Conservation (phyloP, 2,113 vertebrate genomes). For the Hippocampus comes region DNA sequence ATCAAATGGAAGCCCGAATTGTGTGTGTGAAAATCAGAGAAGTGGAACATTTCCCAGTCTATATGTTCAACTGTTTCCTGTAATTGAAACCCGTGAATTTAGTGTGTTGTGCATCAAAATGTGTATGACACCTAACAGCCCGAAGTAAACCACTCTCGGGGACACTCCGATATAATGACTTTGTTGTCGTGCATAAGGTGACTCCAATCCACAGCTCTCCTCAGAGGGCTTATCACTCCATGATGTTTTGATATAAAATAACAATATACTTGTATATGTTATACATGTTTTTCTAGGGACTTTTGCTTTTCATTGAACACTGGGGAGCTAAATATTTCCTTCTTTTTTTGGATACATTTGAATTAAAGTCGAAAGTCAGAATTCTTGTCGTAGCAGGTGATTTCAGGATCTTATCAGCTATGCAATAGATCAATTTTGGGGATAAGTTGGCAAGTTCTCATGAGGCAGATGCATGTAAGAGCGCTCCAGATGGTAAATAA, state of each 20-base stretch:
- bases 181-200: conserved; percentile 32
- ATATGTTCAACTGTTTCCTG: conserved; percentile 56
- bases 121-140: conserved; percentile 47
- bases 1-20: conserved; percentile 4
- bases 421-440: conserved; percentile 45
- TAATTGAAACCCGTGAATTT: conserved; percentile 57
- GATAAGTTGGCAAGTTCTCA: conserved; percentile 41
- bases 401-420: conserved; percentile 33
- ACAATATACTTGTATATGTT: neutral
- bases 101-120: conserved; percentile 39
- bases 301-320: neutral
- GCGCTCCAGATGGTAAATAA: conserved; percentile 64
- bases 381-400: neutral
- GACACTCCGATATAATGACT: conserved; percentile 45
- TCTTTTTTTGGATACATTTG: neutral
- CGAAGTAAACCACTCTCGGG: conserved; percentile 52
- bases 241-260: conserved; percentile 10
- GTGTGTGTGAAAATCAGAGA: conserved; percentile 11
- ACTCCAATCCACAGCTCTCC: conserved; percentile 48
- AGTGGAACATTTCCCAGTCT: conserved; percentile 19
- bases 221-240: conserved; percentile 26
- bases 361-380: neutral
- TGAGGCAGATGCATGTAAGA: conserved; percentile 49
- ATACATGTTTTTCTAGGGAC: neutral
- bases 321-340: neutral